Evolutionary conservation across 2,113 vertebrate species (phyloP).

Genomic region (Siniperca chuatsi): DNA sequence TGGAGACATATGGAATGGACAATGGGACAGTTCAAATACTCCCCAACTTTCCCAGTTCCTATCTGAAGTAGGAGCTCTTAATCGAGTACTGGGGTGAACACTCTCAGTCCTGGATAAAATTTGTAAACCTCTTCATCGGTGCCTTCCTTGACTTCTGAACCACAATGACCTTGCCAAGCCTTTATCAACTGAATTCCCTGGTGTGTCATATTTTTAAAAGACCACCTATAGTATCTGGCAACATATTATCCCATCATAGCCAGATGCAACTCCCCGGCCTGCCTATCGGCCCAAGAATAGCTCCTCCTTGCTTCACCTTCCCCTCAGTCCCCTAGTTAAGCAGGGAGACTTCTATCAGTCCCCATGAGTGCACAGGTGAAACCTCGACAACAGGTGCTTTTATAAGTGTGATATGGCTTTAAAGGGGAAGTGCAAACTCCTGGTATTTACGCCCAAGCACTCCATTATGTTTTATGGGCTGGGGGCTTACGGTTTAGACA

Average conservation of each 20-base stretch:
- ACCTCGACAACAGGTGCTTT: slow-evolving; percentile 79
- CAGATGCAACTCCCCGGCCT: slow-evolving; percentile 26
- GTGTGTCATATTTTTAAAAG: slow-evolving; percentile 36
- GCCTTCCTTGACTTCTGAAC: slow-evolving; percentile 36
- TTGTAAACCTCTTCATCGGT: slow-evolving; percentile 23
- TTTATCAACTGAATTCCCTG: slow-evolving; percentile 38
- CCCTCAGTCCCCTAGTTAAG: slow-evolving; percentile 9
- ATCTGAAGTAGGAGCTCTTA: slow-evolving; percentile 21
- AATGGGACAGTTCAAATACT: neutral
- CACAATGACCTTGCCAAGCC: slow-evolving; percentile 22
- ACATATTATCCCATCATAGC: slow-evolving; percentile 27
- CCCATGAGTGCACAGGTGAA: slow-evolving; percentile 67
- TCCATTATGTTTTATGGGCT: slow-evolving; percentile 83
- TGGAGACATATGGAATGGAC: slow-evolving; percentile 17
- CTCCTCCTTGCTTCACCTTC: slow-evolving; percentile 19
- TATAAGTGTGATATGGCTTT: slow-evolving; percentile 71
- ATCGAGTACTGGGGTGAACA: slow-evolving; percentile 5
- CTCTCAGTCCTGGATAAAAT: slow-evolving; percentile 23
- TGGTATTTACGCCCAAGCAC: slow-evolving; percentile 76
- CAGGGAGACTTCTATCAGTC: slow-evolving; percentile 28
- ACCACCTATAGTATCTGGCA: slow-evolving; percentile 39
- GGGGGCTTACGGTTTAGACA: slow-evolving; percentile 74
- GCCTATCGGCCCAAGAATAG: slow-evolving; percentile 19
- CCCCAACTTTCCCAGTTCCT: slow-evolving; percentile 7
- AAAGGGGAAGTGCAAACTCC: slow-evolving; percentile 76